A percentile compares a stretch with the other conserved stretches of the same genome.
phyloP scores from a whole-genome alignment of 2,797 vertebrate species.

The Dryobates pubescens region DNA sequence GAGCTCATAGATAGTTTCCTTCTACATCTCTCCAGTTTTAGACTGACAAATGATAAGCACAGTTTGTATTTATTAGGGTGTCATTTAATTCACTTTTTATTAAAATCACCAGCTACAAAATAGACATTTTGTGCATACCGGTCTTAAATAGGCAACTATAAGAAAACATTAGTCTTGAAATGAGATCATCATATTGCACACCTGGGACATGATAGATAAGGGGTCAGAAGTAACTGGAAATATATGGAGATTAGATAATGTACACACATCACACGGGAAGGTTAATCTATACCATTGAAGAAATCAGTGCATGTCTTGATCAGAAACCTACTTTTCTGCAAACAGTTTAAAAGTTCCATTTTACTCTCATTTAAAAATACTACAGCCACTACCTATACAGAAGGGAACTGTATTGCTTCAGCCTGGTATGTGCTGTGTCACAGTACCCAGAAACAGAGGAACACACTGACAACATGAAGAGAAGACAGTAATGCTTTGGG shows the following conservation, averaged over 20 bases:
- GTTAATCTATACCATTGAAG: constrained; percentile 31
- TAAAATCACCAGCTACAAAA: constrained; percentile 59
- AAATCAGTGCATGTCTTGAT: constrained; percentile 15
- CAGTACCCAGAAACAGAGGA: neutral
- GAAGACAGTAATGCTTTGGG: neutral
- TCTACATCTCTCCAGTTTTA: neutral
- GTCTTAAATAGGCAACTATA: neutral
- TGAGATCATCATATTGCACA: neutral
- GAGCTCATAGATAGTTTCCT: neutral
- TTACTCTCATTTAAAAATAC: neutral
- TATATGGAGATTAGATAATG: neutral
- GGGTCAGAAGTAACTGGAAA: neutral
- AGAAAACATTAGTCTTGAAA: constrained; percentile 26
- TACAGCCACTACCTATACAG: neutral
- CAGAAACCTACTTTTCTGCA: constrained; percentile 24
- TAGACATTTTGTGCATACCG: neutral
- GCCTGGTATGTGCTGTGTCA: neutral
- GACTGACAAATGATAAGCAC: neutral
- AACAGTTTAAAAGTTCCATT: neutral
- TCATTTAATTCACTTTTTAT: constrained; percentile 50
- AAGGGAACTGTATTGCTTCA: neutral
- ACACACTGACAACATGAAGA: neutral
- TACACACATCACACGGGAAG: neutral
- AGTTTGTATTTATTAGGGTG: neutral
- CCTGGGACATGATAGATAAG: neutral